Evolutionary conservation across 2,113 vertebrate species (phyloP).

Genomic region (Garra rufa): DNA sequence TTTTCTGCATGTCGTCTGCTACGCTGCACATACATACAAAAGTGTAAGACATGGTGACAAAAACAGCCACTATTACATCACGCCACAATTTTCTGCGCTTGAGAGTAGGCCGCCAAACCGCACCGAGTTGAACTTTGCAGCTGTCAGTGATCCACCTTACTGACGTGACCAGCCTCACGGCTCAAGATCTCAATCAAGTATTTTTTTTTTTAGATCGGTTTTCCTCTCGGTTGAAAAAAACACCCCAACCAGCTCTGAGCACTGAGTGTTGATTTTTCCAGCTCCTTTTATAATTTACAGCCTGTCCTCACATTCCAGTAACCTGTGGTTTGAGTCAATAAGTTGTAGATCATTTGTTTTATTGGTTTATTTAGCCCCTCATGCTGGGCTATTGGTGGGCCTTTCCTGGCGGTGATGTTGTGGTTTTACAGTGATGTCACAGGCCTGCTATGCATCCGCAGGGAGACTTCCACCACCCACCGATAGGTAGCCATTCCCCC

Average conservation of each 20-base stretch:
- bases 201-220: slow-evolving; percentile 1
- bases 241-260: slow-evolving; percentile 26
- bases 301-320: slow-evolving; percentile 33
- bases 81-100: neutral
- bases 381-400: slow-evolving; percentile 55
- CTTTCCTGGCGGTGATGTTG: slow-evolving; percentile 51
- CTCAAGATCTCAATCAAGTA: slow-evolving; percentile 25
- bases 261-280: slow-evolving; percentile 46
- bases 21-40: neutral
- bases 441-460: slow-evolving; percentile 48
- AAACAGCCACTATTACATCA: neutral
- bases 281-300: slow-evolving; percentile 35
- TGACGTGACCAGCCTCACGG: neutral
- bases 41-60: neutral
- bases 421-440: slow-evolving; percentile 57
- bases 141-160: slow-evolving; percentile 7
- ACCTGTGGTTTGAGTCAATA: slow-evolving; percentile 56
- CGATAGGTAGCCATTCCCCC: slow-evolving; percentile 46
- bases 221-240: slow-evolving; percentile 26
- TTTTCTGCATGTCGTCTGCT: neutral
- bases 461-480: slow-evolving; percentile 49
- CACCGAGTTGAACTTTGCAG: neutral
- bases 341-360: slow-evolving; percentile 62
- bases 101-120: neutral
- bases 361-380: slow-evolving; percentile 59